Conservation (phyloP, 2,797 vertebrate genomes). For the Graptemys geographica region DNA sequence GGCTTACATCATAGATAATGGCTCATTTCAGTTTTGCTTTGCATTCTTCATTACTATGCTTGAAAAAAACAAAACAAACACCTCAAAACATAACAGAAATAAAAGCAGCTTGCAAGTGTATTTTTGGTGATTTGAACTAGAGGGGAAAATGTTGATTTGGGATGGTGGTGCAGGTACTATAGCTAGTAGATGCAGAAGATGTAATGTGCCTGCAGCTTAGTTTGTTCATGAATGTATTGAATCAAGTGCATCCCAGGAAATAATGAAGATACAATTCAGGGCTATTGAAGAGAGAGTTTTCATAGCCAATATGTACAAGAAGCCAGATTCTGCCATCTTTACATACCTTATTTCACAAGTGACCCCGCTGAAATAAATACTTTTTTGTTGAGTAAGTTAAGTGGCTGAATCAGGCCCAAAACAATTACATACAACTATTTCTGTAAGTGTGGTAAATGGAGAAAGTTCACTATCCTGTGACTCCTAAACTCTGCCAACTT, state of each 20-base stretch:
- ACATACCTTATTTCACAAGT: neutral
- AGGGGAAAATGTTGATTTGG: neutral
- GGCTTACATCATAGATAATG: neutral
- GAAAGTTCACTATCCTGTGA: slow-evolving; percentile 52
- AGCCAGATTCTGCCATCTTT: neutral
- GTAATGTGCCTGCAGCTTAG: neutral
- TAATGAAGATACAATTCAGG: slow-evolving; percentile 24
- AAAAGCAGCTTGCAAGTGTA: neutral
- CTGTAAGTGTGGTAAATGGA: slow-evolving; percentile 64
- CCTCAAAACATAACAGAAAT: rapidly evolving
- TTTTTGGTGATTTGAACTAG: neutral
- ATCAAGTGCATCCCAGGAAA: slow-evolving; percentile 41
- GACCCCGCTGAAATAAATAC: neutral
- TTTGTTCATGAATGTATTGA: neutral
- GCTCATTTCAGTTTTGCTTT: neutral
- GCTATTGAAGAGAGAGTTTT: slow-evolving; percentile 11
- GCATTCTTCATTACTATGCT: neutral
- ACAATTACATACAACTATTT: slow-evolving; percentile 71
- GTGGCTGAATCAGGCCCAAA: neutral
- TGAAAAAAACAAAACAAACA: neutral
- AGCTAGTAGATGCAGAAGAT: neutral
- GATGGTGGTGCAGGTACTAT: neutral
- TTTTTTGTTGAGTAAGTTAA: neutral
- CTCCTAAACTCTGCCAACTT: slow-evolving; percentile 44
- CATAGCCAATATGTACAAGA: neutral